Conservation (phyloP, 2,888 invertebrate genomes). For the Fabriciana adippe region DNA sequence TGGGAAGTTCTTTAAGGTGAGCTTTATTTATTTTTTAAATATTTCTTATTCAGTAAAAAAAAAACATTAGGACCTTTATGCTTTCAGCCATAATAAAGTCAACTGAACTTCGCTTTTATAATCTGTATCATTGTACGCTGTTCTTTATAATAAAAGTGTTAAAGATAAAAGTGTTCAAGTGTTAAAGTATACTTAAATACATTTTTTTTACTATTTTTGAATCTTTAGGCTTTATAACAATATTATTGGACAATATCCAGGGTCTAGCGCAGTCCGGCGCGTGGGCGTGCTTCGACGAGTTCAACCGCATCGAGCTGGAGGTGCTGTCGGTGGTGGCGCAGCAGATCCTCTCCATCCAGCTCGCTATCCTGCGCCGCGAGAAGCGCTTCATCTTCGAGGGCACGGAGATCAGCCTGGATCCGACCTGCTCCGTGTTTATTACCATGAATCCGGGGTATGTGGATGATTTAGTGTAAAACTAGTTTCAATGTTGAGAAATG, state of each 20-base stretch:
- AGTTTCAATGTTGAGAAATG: too few relatives aligned
- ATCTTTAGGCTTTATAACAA: too few relatives aligned
- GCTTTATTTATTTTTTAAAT: background rate
- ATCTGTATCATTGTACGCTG: too few relatives aligned
- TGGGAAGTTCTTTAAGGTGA: constrained; percentile 96
- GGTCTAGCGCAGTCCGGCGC: constrained; percentile 95
- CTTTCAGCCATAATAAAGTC: too few relatives aligned
- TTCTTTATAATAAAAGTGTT: too few relatives aligned
- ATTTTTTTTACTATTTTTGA: too few relatives aligned
- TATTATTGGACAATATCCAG: constrained; percentile 70
- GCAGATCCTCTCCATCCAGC: constrained; percentile 95
- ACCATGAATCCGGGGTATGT: constrained; percentile 96
- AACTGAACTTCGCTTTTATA: too few relatives aligned
- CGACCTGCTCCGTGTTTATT: constrained; percentile 94
- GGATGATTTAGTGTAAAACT: too few relatives aligned
- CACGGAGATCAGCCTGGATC: constrained; percentile 93
- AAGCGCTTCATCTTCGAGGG: constrained; percentile 95
- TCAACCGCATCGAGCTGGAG: constrained; percentile 95
- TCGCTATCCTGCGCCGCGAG: constrained; percentile 89
- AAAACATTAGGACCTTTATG: too few relatives aligned
- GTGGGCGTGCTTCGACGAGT: constrained; percentile 98
- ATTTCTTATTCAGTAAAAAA: too few relatives aligned
- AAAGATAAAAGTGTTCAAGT: too few relatives aligned
- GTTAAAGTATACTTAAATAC: too few relatives aligned
- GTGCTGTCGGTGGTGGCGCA: constrained; percentile 96